A percentile compares a stretch with the other conserved stretches of the same genome.
phyloP scores from a whole-genome alignment of 2,797 vertebrate genomes.

The Hirundo rustica region DNA sequence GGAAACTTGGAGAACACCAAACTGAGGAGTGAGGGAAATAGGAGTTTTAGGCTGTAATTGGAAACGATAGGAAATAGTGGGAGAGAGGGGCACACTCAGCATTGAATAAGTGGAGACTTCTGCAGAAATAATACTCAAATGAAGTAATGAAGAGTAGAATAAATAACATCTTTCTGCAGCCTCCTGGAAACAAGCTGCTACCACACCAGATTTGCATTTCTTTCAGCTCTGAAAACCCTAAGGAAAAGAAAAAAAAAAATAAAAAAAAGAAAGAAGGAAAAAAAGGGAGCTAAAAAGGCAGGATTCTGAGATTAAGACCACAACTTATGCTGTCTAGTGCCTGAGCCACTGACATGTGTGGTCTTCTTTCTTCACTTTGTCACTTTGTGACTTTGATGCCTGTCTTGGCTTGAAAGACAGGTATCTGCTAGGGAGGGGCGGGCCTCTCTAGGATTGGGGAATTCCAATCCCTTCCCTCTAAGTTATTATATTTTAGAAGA shows the following conservation, averaged over 20 bases:
- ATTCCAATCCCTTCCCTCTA: too few species aligned
- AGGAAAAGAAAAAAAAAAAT: not conserved
- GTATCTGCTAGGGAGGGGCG: too few species aligned
- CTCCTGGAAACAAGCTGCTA: not conserved
- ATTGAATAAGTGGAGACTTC: not conserved
- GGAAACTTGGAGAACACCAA: not conserved
- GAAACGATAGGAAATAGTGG: not conserved
- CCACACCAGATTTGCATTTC: not conserved
- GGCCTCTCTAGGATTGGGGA: too few species aligned
- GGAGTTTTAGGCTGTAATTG: not conserved
- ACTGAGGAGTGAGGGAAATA: not conserved
- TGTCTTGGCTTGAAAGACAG: too few species aligned
- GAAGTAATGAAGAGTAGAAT: not conserved
- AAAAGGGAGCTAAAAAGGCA: not conserved
- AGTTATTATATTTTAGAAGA: too few species aligned
- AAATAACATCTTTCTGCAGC: not conserved
- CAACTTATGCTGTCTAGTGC: not conserved
- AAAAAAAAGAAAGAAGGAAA: not conserved
- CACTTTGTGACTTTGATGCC: not conserved
- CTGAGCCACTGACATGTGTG: not conserved
- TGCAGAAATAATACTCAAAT: slow-evolving; percentile 13
- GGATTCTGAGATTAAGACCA: not conserved
- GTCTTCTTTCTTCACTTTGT: not conserved
- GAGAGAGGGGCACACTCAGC: not conserved
- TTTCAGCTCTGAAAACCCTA: not conserved